These are phyloP conservation scores for Harpagifer antarcticus DNA, from an alignment of 2,797 vertebrate genomes.

Conservation along the genomic window DNA sequence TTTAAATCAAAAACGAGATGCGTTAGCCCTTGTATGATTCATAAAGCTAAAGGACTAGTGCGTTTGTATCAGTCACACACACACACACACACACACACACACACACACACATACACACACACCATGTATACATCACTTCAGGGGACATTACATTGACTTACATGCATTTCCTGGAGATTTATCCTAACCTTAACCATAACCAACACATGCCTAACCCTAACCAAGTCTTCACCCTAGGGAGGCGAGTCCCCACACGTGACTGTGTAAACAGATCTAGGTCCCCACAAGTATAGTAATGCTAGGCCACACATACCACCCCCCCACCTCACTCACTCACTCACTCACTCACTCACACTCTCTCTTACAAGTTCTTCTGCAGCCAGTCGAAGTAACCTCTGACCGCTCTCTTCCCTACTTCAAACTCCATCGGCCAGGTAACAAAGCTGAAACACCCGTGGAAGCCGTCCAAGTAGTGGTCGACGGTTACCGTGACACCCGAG, in stretches of 20 bases:
- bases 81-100: accelerated
- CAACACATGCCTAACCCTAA: no score
- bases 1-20: slow-evolving; percentile 8
- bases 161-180: no score
- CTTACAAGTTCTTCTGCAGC: slow-evolving; percentile 92
- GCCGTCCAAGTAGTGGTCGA: slow-evolving; percentile 89
- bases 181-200: no score
- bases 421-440: slow-evolving; percentile 86
- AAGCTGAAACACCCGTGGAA: slow-evolving; percentile 95
- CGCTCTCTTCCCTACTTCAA: slow-evolving; percentile 86
- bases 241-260: no score
- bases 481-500: slow-evolving; percentile 89
- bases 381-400: slow-evolving; percentile 88
- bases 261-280: no score
- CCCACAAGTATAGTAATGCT: no score
- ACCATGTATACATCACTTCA: no score
- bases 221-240: no score
- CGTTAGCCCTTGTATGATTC: slow-evolving; percentile 35
- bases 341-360: background rate
- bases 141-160: no score
- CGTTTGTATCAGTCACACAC: slow-evolving; percentile 5
- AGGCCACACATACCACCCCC: no score
- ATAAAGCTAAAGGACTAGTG: slow-evolving; percentile 14
- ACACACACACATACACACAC: background rate
- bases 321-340: no score